These are phyloP conservation scores for Caloenas nicobarica DNA, from an alignment of 2,113 vertebrate species.

Conservation along the genomic window DNA sequence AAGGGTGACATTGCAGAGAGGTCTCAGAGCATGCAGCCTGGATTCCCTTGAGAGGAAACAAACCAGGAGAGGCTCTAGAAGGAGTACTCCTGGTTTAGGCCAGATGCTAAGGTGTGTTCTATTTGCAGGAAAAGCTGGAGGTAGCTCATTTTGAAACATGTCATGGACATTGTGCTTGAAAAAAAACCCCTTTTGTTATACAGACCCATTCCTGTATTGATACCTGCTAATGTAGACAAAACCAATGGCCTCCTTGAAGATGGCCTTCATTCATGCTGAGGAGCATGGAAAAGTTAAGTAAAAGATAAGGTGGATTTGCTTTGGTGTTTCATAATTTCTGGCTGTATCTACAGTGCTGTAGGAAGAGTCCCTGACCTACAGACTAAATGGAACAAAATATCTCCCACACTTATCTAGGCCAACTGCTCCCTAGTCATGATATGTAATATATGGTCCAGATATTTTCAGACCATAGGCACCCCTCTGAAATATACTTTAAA, in stretches of 20 bases:
- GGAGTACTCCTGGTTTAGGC: background rate
- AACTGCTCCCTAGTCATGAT: background rate
- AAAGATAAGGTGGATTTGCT: background rate
- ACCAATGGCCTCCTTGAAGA: background rate
- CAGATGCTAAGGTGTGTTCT: background rate
- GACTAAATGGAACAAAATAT: background rate
- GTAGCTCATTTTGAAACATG: rapidly evolving
- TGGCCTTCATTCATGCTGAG: background rate
- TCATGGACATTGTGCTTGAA: background rate
- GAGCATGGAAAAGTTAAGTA: background rate
- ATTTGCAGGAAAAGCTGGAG: background rate
- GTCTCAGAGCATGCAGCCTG: background rate
- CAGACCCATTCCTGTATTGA: background rate
- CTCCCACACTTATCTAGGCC: background rate
- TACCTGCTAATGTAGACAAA: background rate
- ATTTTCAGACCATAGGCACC: background rate
- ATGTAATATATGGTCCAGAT: background rate
- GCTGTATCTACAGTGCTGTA: background rate
- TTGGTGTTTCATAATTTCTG: background rate
- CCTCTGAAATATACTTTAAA: background rate
- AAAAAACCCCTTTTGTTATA: background rate
- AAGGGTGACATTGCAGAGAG: background rate
- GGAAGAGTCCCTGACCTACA: background rate
- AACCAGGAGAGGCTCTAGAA: background rate
- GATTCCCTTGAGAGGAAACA: background rate